Evolutionary conservation across 1,140 invertebrate genomes (phyloP).

Genomic region (Drosophila kepulauana): DNA sequence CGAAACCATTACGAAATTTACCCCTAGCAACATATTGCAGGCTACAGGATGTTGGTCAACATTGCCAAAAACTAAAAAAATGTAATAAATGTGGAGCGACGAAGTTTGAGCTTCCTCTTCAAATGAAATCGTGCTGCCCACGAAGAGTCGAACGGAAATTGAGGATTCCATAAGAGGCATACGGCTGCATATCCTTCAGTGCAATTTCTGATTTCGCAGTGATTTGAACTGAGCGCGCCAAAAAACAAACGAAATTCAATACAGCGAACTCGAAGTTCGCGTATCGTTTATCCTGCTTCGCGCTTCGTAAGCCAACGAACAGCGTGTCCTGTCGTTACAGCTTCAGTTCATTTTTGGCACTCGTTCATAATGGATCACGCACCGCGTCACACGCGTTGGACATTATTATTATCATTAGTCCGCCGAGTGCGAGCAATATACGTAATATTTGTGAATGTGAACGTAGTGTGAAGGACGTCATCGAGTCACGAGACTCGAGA

Average conservation of each 20-base stretch:
- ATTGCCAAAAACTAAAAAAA: conserved; percentile 2
- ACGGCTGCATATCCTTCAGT: conserved; percentile 67
- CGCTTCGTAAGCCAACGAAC: conserved; percentile 24
- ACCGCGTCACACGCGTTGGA: conserved; percentile 16
- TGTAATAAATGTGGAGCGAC: background rate
- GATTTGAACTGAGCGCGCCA: conserved; percentile 72
- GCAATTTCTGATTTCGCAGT: conserved; percentile 70
- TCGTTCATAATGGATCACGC: conserved; percentile 62
- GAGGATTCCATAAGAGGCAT: conserved; percentile 74
- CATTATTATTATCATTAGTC: conserved; percentile 2
- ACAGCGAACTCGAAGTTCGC: background rate
- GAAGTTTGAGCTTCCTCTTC: conserved; percentile 19
- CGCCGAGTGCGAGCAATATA: conserved; percentile 28
- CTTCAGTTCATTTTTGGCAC: conserved; percentile 65
- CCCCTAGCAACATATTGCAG: conserved; percentile 44
- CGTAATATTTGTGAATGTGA: conserved; percentile 29
- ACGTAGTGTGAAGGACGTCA: conserved; percentile 17
- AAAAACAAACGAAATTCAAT: conserved; percentile 33
- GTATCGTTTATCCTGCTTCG: conserved; percentile 4
- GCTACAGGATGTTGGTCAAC: conserved; percentile 8
- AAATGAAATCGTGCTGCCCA: conserved; percentile 6
- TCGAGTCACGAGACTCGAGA: background rate
- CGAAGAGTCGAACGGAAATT: conserved; percentile 45
- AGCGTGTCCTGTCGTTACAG: conserved; percentile 47
- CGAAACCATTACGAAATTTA: conserved; percentile 2